These are phyloP conservation scores for Phaethon lepturus DNA, from an alignment of 2,113 vertebrate genomes.

Conservation along the genomic window DNA sequence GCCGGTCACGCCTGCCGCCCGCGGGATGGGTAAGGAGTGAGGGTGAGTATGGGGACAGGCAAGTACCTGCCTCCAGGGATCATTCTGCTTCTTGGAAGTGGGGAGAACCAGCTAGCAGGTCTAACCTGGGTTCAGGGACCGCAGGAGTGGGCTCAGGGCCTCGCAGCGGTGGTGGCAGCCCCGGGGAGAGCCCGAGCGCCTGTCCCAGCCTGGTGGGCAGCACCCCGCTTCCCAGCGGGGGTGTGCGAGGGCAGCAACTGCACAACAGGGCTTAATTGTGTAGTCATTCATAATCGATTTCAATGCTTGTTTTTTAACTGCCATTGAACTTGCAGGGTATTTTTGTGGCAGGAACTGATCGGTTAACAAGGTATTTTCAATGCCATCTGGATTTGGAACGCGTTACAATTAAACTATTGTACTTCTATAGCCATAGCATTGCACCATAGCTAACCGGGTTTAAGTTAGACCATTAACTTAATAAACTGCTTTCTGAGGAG, in stretches of 20 bases:
- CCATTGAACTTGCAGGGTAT: neutral
- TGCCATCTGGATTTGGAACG: neutral
- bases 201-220: neutral
- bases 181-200: neutral
- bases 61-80: neutral
- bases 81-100: neutral
- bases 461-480: neutral
- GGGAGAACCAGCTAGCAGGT: neutral
- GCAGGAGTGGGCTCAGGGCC: neutral
- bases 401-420: neutral
- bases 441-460: neutral
- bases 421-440: neutral
- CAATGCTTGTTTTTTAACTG: neutral
- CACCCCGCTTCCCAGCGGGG: accelerated
- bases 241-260: neutral
- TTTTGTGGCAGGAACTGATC: neutral
- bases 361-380: neutral
- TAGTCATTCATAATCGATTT: neutral
- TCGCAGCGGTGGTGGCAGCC: accelerated
- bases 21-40: accelerated
- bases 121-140: neutral
- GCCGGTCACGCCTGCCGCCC: accelerated
- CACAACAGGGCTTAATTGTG: neutral
- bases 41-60: neutral
- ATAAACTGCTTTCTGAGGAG: neutral